A percentile compares a stretch with the other conserved stretches of the same genome.
phyloP scores from a whole-genome alignment of 2,113 vertebrate genomes.

The Rhynchopsitta pachyrhyncha region DNA sequence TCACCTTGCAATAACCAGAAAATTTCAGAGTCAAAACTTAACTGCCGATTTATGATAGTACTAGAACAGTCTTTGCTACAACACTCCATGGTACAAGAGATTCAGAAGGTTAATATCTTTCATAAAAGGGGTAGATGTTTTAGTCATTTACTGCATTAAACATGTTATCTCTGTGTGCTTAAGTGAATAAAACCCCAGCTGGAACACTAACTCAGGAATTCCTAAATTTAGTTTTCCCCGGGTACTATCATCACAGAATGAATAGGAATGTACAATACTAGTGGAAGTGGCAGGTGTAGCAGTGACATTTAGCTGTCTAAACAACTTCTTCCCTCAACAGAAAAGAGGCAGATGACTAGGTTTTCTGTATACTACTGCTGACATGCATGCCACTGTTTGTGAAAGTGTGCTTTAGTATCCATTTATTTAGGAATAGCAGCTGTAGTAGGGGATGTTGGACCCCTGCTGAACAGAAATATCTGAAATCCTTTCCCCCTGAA shows the following conservation, averaged over 20 bases:
- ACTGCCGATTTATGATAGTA: neutral
- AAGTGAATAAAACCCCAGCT: neutral
- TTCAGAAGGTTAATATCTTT: neutral
- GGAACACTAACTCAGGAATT: neutral
- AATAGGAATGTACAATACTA: neutral
- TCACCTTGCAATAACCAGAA: neutral
- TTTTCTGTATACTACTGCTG: neutral
- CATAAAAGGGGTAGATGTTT: neutral
- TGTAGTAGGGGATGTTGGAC: neutral
- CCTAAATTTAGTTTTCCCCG: slow-evolving; percentile 8
- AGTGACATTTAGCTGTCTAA: slow-evolving; percentile 4
- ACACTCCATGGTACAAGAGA: neutral
- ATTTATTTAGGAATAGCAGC: neutral
- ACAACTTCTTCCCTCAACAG: slow-evolving; percentile 17
- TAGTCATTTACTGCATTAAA: neutral
- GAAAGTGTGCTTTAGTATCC: neutral
- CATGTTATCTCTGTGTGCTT: neutral
- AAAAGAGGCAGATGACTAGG: neutral
- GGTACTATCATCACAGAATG: neutral
- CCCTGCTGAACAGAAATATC: neutral
- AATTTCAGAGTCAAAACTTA: neutral
- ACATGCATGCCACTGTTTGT: neutral
- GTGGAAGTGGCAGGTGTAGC: slow-evolving; percentile 16
- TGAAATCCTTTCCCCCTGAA: neutral
- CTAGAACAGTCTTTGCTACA: neutral